These are phyloP conservation scores for Cydia splendana DNA, from an alignment of 1,140 invertebrate species.

Conservation along the genomic window DNA sequence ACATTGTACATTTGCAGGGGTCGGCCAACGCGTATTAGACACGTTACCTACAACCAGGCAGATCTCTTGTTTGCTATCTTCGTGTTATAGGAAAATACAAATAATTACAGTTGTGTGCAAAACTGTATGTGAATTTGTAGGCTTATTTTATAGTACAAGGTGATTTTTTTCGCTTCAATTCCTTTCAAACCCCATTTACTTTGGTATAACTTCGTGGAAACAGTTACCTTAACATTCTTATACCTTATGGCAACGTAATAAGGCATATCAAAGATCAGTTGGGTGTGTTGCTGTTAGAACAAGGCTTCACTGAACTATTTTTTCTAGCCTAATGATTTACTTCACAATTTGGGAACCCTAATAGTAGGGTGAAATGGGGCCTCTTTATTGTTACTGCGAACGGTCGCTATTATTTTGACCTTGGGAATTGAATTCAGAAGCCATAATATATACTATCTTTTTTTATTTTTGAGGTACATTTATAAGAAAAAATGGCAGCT, in stretches of 20 bases:
- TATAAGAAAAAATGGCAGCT: too few species aligned
- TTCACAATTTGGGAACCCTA: constrained; percentile 13
- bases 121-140: neutral
- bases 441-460: neutral
- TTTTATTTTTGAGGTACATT: too few species aligned
- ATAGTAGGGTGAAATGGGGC: neutral
- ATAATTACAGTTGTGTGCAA: neutral
- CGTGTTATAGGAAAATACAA: too few species aligned
- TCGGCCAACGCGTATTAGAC: too few species aligned
- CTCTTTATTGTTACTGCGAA: constrained; percentile 9
- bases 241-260: neutral
- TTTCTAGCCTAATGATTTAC: constrained; percentile 17
- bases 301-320: neutral
- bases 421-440: neutral
- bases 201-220: too few species aligned
- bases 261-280: neutral
- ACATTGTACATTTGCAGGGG: too few species aligned
- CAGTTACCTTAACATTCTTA: neutral
- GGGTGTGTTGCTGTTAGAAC: neutral
- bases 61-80: neutral
- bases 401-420: neutral
- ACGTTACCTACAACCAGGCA: too few species aligned
- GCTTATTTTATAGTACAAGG: neutral
- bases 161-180: too few species aligned
- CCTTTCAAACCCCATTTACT: too few species aligned